Conservation (phyloP, 2,113 vertebrate species). For the Poeciliopsis retropinna region DNA sequence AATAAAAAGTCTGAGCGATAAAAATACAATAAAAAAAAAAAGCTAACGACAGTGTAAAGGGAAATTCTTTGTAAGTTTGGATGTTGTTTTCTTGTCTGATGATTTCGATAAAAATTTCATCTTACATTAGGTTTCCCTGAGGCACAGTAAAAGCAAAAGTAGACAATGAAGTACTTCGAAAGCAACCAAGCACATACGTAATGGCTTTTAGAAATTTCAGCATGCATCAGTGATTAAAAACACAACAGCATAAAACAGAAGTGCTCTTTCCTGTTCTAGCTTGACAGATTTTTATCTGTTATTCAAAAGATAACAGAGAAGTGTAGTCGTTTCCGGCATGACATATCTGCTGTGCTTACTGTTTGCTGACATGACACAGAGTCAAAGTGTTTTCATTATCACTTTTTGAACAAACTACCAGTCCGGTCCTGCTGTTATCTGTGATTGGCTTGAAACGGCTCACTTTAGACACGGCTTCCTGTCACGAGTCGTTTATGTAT, state of each 20-base stretch:
- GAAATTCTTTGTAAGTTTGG: too few relatives aligned
- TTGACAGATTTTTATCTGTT: background rate
- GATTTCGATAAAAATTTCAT: too few relatives aligned
- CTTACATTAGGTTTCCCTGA: too few relatives aligned
- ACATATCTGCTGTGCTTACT: background rate
- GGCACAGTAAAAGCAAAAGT: too few relatives aligned
- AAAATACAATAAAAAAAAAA: too few relatives aligned
- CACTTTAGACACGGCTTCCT: background rate
- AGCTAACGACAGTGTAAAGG: too few relatives aligned
- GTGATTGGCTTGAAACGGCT: too few relatives aligned
- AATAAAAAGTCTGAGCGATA: too few relatives aligned
- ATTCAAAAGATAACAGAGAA: background rate
- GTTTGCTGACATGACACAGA: background rate
- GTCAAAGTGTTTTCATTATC: background rate
- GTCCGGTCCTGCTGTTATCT: background rate
- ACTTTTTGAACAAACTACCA: too few relatives aligned
- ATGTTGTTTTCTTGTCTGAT: too few relatives aligned
- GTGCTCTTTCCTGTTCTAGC: background rate
- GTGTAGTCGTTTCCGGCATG: background rate
- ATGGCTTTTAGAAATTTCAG: background rate
- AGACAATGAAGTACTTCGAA: too few relatives aligned
- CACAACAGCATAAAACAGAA: background rate
- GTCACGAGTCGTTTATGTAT: background rate
- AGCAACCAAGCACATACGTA: too few relatives aligned
- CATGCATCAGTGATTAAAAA: background rate